phyloP scores from a whole-genome alignment of 92 coral and sea anemone genomes.

The Parazoanthus darwini region DNA sequence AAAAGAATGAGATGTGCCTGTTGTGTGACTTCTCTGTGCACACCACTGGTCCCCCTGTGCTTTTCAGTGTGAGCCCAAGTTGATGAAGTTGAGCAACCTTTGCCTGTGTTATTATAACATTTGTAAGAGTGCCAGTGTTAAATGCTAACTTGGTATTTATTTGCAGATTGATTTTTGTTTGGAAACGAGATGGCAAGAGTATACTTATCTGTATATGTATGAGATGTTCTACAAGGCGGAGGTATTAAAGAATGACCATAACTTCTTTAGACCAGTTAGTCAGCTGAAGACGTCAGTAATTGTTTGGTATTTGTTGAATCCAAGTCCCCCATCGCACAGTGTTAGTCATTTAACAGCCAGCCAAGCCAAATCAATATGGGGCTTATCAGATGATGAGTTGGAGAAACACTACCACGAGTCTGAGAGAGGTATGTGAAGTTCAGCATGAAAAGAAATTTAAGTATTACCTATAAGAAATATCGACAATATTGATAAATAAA shows the following conservation, averaged over 20 bases:
- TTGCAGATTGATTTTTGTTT: conserved; percentile 94
- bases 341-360: conserved; percentile 98
- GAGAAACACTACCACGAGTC: conserved; percentile 89
- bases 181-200: conserved; percentile 90
- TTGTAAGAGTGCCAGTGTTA: no score
- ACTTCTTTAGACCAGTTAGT: conserved; percentile 99
- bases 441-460: not conserved
- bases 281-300: conserved; percentile 98
- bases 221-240: conserved; percentile 99
- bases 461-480: not conserved
- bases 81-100: not conserved
- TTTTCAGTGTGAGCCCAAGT: no score
- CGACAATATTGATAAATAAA: not conserved
- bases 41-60: no score
- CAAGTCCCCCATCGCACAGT: conserved; percentile 95
- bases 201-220: conserved; percentile 90
- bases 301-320: conserved; percentile 95
- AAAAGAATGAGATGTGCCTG: no score
- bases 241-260: conserved; percentile 96
- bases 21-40: no score
- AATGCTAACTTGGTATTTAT: conserved; percentile 17
- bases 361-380: conserved; percentile 99
- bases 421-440: conserved; percentile 71
- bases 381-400: conserved; percentile 92
- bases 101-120: not conserved